Conservation (phyloP, 2,797 vertebrate species). For the Sylvilagus floridanus region DNA sequence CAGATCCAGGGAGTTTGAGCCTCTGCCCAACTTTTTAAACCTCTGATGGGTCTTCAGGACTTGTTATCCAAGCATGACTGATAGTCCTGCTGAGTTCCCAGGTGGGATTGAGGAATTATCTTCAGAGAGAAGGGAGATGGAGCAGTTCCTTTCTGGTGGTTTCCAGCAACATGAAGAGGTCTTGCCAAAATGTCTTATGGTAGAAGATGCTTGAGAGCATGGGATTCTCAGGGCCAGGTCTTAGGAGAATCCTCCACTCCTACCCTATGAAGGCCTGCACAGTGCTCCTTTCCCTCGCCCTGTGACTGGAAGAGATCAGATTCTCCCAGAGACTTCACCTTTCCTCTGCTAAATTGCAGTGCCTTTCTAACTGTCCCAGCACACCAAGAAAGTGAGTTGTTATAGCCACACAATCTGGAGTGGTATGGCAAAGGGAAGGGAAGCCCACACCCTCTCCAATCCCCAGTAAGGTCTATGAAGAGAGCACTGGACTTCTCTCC, state of each 20-base stretch:
- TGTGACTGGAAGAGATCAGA: neutral
- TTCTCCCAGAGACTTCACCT: neutral
- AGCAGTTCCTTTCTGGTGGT: neutral
- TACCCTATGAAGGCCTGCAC: neutral
- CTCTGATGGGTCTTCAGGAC: neutral
- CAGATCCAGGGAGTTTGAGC: neutral
- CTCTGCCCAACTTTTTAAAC: neutral
- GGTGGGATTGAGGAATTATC: neutral
- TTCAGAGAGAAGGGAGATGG: neutral
- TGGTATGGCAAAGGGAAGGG: neutral
- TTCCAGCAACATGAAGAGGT: constrained; percentile 1
- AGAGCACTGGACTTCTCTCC: neutral
- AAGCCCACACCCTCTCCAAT: neutral
- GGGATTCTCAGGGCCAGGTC: neutral
- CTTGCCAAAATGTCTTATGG: neutral
- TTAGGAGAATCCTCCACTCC: neutral
- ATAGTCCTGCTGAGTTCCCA: neutral
- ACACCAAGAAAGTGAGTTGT: neutral
- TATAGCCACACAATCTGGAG: neutral
- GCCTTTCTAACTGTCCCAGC: neutral
- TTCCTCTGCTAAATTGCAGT: neutral
- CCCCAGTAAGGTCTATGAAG: neutral
- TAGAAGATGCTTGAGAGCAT: constrained; percentile 15
- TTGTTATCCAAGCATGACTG: neutral
- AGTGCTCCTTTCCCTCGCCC: neutral